Conservation (phyloP, 2,888 invertebrate species). For the Drosophila melanosoma region DNA sequence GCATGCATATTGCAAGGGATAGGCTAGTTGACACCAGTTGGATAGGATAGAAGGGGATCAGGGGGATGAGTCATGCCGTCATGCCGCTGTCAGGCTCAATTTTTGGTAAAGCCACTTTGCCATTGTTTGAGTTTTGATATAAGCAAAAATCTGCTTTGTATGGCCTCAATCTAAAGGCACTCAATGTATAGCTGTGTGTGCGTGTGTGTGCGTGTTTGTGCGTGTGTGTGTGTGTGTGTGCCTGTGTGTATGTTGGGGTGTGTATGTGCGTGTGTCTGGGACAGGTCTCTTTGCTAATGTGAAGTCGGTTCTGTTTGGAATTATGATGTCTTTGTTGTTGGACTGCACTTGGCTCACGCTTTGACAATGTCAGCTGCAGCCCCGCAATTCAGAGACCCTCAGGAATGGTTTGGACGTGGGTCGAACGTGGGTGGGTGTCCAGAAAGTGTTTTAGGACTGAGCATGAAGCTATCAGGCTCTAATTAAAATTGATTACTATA, state of each 20-base stretch:
- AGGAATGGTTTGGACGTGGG: constrained; percentile 12
- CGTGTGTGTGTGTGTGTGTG: constrained; percentile 19
- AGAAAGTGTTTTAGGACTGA: neutral
- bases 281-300: constrained; percentile 54
- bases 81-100: constrained; percentile 75
- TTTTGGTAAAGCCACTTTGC: constrained; percentile 73
- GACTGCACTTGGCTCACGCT: constrained; percentile 57
- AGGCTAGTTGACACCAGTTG: constrained; percentile 10
- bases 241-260: neutral
- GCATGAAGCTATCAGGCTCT: constrained; percentile 53
- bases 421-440: neutral
- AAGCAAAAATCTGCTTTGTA: constrained; percentile 74
- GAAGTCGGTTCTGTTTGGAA: constrained; percentile 43
- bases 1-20: constrained; percentile 40
- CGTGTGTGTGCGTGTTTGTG: neutral
- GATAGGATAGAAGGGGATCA: neutral
- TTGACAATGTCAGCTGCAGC: constrained; percentile 77
- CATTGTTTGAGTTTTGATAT: constrained; percentile 78
- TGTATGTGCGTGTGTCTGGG: constrained; percentile 23
- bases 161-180: constrained; percentile 40
- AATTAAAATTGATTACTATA: constrained; percentile 81
- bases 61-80: constrained; percentile 18
- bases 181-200: constrained; percentile 2
- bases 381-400: constrained; percentile 30
- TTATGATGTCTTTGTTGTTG: constrained; percentile 67